These are phyloP conservation scores for Patiria miniata DNA, from an alignment of 35 echinoderm and acorn worm species.

Conservation along the genomic window DNA sequence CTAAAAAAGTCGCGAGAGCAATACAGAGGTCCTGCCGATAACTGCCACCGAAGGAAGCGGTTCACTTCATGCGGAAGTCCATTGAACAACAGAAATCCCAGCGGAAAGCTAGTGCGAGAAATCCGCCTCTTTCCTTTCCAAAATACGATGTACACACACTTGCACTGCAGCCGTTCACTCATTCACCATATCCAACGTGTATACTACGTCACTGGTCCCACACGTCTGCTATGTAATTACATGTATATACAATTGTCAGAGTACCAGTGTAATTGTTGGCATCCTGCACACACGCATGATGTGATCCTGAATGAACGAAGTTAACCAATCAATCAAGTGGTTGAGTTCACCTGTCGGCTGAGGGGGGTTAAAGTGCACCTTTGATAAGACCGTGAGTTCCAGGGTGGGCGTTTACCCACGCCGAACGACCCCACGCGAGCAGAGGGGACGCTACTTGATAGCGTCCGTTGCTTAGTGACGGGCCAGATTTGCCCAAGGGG, in stretches of 20 bases:
- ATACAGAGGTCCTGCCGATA: too few species aligned
- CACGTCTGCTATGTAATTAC: not conserved
- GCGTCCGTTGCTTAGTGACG: constrained; percentile 13
- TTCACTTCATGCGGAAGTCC: too few species aligned
- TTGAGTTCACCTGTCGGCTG: not conserved
- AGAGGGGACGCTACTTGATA: constrained; percentile 8
- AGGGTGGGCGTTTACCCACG: constrained; percentile 10
- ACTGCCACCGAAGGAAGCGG: too few species aligned
- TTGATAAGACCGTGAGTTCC: not conserved
- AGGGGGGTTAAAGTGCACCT: not conserved
- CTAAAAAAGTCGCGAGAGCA: too few species aligned
- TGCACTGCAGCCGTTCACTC: not conserved
- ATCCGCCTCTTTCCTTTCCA: not conserved
- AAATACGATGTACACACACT: not conserved
- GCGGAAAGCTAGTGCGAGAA: not conserved
- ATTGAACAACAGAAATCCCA: too few species aligned
- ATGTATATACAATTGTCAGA: not conserved
- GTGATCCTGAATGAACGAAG: constrained; percentile 3
- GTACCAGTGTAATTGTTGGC: constrained; percentile 12
- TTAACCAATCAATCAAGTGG: not conserved
- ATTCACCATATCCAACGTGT: not conserved
- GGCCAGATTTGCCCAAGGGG: too few species aligned
- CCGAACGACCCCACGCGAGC: constrained; percentile 16
- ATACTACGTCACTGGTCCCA: not conserved
- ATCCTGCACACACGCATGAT: not conserved